Base-by-base conservation (phyloP, 2,888 invertebrate species). In the Mimumesa dahlbomi region DNA sequence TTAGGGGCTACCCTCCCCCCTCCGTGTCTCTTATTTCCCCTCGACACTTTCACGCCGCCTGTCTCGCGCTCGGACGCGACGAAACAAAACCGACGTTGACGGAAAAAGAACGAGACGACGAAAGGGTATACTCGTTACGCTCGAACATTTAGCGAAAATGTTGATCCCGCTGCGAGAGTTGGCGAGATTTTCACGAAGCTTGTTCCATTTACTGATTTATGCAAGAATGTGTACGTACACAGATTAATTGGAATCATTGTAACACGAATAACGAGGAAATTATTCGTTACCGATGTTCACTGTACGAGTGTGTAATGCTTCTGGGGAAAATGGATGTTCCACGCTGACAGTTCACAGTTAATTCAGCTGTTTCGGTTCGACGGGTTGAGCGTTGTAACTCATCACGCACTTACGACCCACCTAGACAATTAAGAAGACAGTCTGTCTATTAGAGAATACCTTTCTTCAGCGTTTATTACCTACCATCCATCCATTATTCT, bases 351-450 rank as follows among this genome's bases (percentile, higher is more conserved):
- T 58, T 78, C 69, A 58, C 64, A 59, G 59, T 66, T 63, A 67
- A 70, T 73, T 38, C 63, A 22, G 59, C 34, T 40, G 56, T 64
- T n/a, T 75, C 72, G 73, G 76, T 79, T 74, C 72, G 56, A 49
- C 54, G 57, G 65, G 56, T 56, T 49, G 64, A 53, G 62, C 73
- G 77, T 74, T 72, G 78, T 74, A 80, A 80, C 66, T 73, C 75
- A 73, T 80, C 77, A 73, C 66, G 67, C 69, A 75, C 68, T 76
- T 75, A 82, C 79, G 82, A 84, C 75, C 85, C 84, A 84, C 82
- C 85, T 82, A 87, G 88, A 87, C 88, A 88, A 88, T 88, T 88
- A 88, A 86, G 86, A 85, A 85, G 87, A 88, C 88, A 88, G 87
- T 82, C 81, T 81, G 81, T 84, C 86, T 88, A 88, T 88, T 88